Evolutionary conservation across 2,888 invertebrate genomes (phyloP).

Genomic region (Antheraea yamamai): DNA sequence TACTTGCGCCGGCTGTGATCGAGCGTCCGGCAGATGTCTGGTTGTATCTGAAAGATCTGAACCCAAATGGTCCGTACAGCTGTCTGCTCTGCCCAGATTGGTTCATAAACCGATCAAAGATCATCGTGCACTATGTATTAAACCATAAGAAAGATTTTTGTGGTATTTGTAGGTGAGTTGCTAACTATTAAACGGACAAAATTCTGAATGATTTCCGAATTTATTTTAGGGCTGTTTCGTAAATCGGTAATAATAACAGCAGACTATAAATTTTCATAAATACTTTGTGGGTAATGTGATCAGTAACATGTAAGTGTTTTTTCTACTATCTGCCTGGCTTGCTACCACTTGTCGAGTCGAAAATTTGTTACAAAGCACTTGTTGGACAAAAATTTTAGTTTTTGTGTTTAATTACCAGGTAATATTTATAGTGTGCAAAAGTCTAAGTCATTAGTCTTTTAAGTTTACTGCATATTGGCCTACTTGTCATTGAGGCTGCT

Average conservation of each 20-base stretch:
- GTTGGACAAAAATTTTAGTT: no score
- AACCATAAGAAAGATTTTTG: slow-evolving; percentile 78
- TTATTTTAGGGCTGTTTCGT: no score
- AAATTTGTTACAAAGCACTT: neutral
- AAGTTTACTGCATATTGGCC: no score
- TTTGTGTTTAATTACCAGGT: no score
- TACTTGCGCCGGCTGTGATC: slow-evolving; percentile 44
- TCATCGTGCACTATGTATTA: slow-evolving; percentile 74
- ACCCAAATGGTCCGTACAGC: slow-evolving; percentile 71
- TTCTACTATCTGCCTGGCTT: neutral
- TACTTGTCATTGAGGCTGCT: no score
- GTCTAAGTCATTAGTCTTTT: no score
- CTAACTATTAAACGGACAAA: no score
- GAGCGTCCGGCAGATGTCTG: slow-evolving; percentile 73
- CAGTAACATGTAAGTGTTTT: neutral
- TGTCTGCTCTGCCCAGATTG: slow-evolving; percentile 74
- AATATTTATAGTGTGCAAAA: no score
- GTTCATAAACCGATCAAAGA: slow-evolving; percentile 74
- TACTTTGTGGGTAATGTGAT: neutral
- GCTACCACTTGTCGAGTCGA: neutral
- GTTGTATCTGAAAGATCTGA: slow-evolving; percentile 76
- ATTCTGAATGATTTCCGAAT: no score
- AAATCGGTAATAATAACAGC: no score
- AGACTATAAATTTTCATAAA: no score
- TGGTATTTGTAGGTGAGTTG: slow-evolving; percentile 73